phyloP scores from a whole-genome alignment of 2,113 vertebrate genomes.

The Vidua chalybeata region DNA sequence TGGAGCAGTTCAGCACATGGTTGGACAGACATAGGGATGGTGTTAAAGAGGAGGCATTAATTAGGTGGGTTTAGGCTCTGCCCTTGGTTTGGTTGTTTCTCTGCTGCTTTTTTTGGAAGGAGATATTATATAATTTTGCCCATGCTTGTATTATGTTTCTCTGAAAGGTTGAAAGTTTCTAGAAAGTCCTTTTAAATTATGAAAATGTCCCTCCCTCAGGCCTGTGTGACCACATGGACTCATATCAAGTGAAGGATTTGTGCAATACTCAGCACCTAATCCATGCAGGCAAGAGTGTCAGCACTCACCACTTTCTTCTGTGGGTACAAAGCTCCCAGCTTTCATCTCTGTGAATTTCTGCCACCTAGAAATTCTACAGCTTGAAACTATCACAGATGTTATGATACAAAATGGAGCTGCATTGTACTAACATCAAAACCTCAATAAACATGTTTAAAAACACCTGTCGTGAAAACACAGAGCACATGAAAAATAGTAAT shows the following conservation, averaged over 20 bases:
- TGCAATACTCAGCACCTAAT: not conserved
- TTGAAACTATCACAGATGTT: not conserved
- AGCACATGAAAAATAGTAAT: not conserved
- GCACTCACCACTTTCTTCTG: not conserved
- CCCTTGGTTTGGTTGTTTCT: not conserved
- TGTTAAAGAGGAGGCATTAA: not conserved
- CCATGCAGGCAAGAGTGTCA: not conserved
- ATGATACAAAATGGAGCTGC: not conserved
- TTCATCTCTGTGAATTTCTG: not conserved
- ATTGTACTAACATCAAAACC: not conserved
- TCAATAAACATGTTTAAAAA: not conserved
- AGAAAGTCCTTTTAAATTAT: not conserved
- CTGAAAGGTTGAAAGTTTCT: not conserved
- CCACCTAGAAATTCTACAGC: not conserved
- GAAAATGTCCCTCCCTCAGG: not conserved
- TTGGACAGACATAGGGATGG: not conserved
- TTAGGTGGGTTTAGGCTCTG: not conserved
- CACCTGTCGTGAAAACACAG: not conserved
- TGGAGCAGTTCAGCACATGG: not conserved
- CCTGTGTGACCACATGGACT: not conserved
- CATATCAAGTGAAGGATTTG: not conserved
- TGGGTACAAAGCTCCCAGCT: not conserved
- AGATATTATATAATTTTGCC: not conserved
- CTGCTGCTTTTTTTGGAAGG: not conserved
- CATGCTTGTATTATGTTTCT: not conserved